Base-by-base conservation (phyloP, 2,797 vertebrate genomes). In the Bufotes viridis region DNA sequence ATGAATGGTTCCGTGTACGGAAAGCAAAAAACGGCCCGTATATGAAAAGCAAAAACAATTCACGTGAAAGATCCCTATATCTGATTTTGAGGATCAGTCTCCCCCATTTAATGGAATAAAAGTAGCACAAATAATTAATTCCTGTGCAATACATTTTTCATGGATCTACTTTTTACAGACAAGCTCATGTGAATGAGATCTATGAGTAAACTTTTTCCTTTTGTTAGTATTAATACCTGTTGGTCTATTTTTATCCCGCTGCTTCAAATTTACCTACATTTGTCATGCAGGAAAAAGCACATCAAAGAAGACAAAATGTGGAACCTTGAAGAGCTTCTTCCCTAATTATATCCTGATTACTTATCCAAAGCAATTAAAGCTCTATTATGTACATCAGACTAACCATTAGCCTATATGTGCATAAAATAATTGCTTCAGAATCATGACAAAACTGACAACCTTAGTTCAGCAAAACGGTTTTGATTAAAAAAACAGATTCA, bases 361-460 rank as follows among this genome's bases (percentile, higher is more conserved):
- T 78, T 86, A 89, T 75, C 79, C 84, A 82, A 82, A 76, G 84
- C 84, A 89, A 89, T 89, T 89, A 89, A 82, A 86, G 84, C 84
- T 78, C 79, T 81, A 89, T 82, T 89, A 86, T 86, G 88, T 89
- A 82, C 84, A 83, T 86, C 79, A 89, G 84, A 82, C 49, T 83
- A 82, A 83, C 79, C 84, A 89, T 89, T 89, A 89, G 79, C 88
- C 88, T 89, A 89, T 86, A 89, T 86, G 88, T 86, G 84, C 88
- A 86, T 89, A 89, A 86, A 89, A 89, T 89, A 89, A 89, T 89
- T 86, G 78, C 84, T 72, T 82, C 63, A 82, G 63, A 82, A 82
- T 89, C 70, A 82, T 86, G 78, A 89, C 83, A 89, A 87, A 89
- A 67, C 69, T 86, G 83, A 89, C 83, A 89, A 69, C 58, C 69